A percentile compares a stretch with the other conserved stretches of the same genome.
phyloP scores from a whole-genome alignment of 2,888 invertebrate species.

The Antitype chi region DNA sequence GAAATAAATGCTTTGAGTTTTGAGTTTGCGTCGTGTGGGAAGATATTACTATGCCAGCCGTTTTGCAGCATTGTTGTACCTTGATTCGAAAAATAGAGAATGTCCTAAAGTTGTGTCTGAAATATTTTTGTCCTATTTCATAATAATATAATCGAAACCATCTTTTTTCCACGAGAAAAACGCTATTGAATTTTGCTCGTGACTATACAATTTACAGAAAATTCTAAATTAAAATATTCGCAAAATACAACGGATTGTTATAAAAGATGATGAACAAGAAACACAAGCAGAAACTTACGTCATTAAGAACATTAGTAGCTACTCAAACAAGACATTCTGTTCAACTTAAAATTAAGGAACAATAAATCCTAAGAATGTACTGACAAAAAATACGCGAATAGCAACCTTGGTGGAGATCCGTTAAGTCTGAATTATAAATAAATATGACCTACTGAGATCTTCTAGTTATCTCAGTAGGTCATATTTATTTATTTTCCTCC shows the following conservation, averaged over 20 bases:
- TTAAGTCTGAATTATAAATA: conserved; percentile 65
- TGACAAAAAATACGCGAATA: conserved; percentile 41
- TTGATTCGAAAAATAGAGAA: too few species aligned
- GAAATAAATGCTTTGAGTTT: too few species aligned
- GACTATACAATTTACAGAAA: neutral
- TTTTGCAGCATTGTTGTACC: too few species aligned
- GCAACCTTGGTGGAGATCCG: conserved; percentile 65
- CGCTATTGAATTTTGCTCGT: too few species aligned
- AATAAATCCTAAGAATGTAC: conserved; percentile 28
- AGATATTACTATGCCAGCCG: too few species aligned
- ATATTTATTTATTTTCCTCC: too few species aligned
- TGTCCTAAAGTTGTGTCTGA: too few species aligned
- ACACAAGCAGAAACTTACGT: neutral
- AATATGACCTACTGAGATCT: conserved; percentile 71
- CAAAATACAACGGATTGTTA: neutral
- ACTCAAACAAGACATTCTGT: conserved; percentile 17
- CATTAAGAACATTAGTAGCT: conserved; percentile 24
- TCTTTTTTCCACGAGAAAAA: too few species aligned
- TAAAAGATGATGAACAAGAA: neutral
- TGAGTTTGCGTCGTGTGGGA: too few species aligned
- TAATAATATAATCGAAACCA: too few species aligned
- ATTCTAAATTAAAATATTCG: neutral
- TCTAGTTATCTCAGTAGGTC: too few species aligned
- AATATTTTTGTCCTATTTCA: too few species aligned
- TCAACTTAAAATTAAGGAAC: conserved; percentile 36